Evolutionary conservation across 2,888 invertebrate species (phyloP).

Genomic region (Meta bourneti): DNA sequence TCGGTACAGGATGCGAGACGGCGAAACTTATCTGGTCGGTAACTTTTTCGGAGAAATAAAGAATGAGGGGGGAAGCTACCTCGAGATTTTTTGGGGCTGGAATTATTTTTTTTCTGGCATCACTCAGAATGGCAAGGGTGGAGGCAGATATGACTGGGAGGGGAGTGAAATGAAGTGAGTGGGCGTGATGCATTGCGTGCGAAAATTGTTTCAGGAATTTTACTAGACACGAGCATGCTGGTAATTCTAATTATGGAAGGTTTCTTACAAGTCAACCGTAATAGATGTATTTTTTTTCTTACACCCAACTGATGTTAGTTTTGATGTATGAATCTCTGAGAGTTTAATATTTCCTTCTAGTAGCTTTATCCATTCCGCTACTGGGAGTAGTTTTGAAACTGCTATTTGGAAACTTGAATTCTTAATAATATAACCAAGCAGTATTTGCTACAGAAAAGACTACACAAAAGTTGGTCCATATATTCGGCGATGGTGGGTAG

Average conservation of each 20-base stretch:
- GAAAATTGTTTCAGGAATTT: slow-evolving; percentile 21
- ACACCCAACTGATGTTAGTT: too few species aligned
- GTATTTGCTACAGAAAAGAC: too few species aligned
- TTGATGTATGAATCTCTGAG: too few species aligned
- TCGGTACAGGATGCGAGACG: slow-evolving; percentile 60
- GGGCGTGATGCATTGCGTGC: slow-evolving; percentile 41
- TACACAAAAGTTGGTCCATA: too few species aligned
- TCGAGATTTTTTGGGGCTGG: background rate
- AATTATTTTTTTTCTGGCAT: slow-evolving; percentile 29
- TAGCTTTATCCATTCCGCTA: too few species aligned
- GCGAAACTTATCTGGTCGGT: slow-evolving; percentile 62
- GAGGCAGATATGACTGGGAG: background rate
- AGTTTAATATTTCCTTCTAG: too few species aligned
- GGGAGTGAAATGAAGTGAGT: slow-evolving; percentile 19
- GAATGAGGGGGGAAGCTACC: background rate
- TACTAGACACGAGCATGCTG: background rate
- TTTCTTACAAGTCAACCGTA: background rate
- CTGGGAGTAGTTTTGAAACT: too few species aligned
- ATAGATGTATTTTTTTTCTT: too few species aligned
- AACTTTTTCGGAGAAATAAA: slow-evolving; percentile 17
- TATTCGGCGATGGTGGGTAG: too few species aligned
- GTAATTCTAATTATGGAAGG: slow-evolving; percentile 31
- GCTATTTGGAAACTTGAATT: too few species aligned
- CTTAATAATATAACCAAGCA: too few species aligned
- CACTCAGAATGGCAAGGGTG: background rate